A percentile compares a stretch with the other conserved stretches of the same genome.
Evolutionary conservation across 2,113 vertebrate genomes (phyloP).

Genomic region (Pterophyllum scalare): DNA sequence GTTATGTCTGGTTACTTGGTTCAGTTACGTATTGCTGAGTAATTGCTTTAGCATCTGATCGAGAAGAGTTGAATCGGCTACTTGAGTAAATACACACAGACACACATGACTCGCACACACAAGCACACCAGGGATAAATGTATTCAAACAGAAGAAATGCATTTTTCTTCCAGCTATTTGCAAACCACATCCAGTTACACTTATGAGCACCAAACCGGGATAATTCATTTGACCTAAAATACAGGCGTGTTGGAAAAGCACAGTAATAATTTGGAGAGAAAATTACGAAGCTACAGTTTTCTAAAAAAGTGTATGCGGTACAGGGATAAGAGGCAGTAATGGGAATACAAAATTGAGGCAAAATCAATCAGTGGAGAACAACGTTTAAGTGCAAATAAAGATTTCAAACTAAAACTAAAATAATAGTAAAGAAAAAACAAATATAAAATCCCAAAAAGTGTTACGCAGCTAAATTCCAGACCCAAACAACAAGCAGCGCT

Average conservation of each 20-base stretch:
- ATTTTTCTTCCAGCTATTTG: slow-evolving; percentile 68
- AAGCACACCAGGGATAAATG: slow-evolving; percentile 40
- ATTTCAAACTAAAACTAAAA: slow-evolving; percentile 5
- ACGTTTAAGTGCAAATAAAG: not conserved
- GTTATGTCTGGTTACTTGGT: too few relatives aligned
- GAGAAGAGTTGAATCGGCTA: slow-evolving; percentile 47
- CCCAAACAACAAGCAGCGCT: slow-evolving; percentile 5
- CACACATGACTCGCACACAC: slow-evolving; percentile 37
- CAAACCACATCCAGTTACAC: slow-evolving; percentile 50
- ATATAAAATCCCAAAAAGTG: not conserved
- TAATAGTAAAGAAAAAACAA: slow-evolving; percentile 10
- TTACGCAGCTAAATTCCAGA: not conserved
- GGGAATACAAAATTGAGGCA: not conserved
- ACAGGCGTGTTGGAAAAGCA: slow-evolving; percentile 29
- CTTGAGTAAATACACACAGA: slow-evolving; percentile 55
- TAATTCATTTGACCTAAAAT: slow-evolving; percentile 64
- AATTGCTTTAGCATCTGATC: slow-evolving; percentile 60
- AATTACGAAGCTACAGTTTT: slow-evolving; percentile 17
- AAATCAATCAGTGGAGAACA: not conserved
- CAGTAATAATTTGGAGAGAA: slow-evolving; percentile 37
- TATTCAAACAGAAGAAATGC: slow-evolving; percentile 61
- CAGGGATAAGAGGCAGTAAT: slow-evolving; percentile 3
- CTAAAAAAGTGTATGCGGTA: not conserved
- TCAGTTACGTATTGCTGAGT: too few relatives aligned
- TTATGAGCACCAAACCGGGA: slow-evolving; percentile 55